These are phyloP conservation scores for Emydura subglobosa DNA, from an alignment of 2,113 vertebrate species.

Conservation along the genomic window DNA sequence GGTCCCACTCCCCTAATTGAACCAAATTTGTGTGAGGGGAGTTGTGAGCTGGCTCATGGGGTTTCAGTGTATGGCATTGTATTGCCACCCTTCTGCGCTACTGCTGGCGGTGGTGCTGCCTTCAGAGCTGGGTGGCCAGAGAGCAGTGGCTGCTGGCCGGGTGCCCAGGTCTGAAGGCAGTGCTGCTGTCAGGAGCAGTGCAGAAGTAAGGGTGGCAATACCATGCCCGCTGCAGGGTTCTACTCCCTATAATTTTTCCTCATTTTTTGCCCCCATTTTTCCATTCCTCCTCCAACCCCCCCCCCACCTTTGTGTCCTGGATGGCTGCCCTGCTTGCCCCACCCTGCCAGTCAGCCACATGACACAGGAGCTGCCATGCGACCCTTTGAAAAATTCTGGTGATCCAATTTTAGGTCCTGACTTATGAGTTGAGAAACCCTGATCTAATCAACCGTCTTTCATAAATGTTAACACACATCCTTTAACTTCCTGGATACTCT, in stretches of 20 bases:
- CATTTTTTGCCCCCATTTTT: neutral
- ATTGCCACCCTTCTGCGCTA: too few species aligned
- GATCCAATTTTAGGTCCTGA: neutral
- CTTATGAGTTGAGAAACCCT: neutral
- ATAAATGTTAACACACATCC: neutral
- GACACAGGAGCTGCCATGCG: neutral
- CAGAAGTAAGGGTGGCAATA: neutral
- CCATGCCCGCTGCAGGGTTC: neutral
- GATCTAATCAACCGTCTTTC: neutral
- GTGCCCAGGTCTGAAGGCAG: neutral
- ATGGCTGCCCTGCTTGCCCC: neutral
- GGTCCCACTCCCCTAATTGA: neutral
- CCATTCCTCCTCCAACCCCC: too few species aligned
- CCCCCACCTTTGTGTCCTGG: neutral
- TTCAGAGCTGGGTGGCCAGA: too few species aligned
- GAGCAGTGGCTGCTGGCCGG: neutral
- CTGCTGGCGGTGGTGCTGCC: too few species aligned
- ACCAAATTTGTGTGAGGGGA: neutral
- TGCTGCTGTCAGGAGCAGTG: rapidly evolving
- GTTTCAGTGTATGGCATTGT: neutral
- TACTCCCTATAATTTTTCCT: neutral
- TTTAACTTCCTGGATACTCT: neutral
- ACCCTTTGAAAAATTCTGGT: neutral
- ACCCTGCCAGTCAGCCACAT: neutral
- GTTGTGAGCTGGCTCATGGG: neutral